These are phyloP conservation scores for Mustela nigripes DNA, from an alignment of 2,113 vertebrate genomes.

Conservation along the genomic window DNA sequence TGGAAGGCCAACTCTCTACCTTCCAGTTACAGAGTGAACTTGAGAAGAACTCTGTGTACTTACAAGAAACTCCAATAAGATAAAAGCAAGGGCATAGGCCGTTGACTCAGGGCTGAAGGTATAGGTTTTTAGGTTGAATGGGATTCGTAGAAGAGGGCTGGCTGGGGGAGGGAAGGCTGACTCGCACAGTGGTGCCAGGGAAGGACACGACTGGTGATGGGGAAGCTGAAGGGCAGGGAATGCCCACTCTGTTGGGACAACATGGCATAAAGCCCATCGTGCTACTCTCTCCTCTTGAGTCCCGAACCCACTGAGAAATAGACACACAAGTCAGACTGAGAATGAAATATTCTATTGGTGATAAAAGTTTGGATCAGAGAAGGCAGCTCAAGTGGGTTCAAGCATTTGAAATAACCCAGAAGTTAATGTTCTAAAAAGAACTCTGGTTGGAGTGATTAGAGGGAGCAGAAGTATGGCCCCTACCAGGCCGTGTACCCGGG, in stretches of 20 bases:
- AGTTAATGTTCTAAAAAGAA: neutral
- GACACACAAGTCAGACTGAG: neutral
- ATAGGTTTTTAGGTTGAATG: neutral
- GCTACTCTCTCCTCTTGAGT: neutral
- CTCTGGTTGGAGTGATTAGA: neutral
- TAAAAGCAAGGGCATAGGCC: neutral
- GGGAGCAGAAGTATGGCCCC: neutral
- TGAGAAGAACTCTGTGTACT: neutral
- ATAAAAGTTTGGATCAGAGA: neutral
- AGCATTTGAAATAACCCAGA: neutral
- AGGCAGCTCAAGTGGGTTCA: neutral
- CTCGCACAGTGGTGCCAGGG: fast-evolving
- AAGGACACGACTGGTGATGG: neutral
- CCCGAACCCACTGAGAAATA: neutral
- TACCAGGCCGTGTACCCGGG: fast-evolving
- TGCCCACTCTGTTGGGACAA: neutral
- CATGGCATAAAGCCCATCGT: neutral
- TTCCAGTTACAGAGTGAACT: neutral
- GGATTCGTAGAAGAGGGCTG: neutral
- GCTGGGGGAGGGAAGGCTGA: neutral
- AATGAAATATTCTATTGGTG: neutral
- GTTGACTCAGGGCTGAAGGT: neutral
- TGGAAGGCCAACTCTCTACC: neutral
- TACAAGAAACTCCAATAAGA: neutral
- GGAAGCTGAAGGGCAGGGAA: neutral